Percentiles rank a stretch among this genome's conserved stretches.
Evolutionary conservation across 2,888 invertebrate species (phyloP).

Genomic region (Drosophila anceps): DNA sequence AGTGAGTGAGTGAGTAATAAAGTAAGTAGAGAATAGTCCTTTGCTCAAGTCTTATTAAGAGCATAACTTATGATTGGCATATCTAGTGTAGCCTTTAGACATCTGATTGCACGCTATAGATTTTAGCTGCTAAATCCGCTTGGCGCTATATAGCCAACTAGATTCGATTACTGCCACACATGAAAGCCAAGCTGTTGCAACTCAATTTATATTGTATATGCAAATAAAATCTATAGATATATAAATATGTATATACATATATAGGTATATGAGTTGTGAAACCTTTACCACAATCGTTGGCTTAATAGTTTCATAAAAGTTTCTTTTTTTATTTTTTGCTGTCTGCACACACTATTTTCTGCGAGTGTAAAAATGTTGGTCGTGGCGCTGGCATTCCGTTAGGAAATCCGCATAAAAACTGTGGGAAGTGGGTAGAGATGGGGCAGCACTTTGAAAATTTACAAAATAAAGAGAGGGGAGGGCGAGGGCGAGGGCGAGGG

Average conservation of each 20-base stretch:
- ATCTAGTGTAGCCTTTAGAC: background rate
- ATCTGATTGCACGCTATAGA: background rate
- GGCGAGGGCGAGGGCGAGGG: background rate
- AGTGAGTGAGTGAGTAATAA: slow-evolving; percentile 1
- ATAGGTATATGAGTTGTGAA: background rate
- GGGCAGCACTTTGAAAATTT: slow-evolving; percentile 23
- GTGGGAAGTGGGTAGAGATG: background rate
- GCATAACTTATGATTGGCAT: slow-evolving; percentile 1
- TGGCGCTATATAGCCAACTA: background rate
- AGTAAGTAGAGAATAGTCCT: background rate
- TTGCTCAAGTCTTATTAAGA: background rate
- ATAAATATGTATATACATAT: background rate
- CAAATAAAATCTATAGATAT: background rate
- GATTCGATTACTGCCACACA: background rate
- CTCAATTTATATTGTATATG: background rate
- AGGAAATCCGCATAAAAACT: slow-evolving; percentile 44
- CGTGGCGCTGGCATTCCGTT: slow-evolving; percentile 32
- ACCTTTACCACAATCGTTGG: background rate
- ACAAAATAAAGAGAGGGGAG: slow-evolving; percentile 25
- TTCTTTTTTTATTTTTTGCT: background rate
- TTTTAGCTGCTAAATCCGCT: background rate
- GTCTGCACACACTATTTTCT: slow-evolving; percentile 1
- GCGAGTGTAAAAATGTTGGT: slow-evolving; percentile 38
- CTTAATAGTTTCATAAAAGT: slow-evolving; percentile 8
- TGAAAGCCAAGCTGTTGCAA: background rate